Evolutionary conservation across 2,888 invertebrate species (phyloP), one percentile per base, ranked within the genome.

Genomic region (Geophilus truncorum): DNA sequence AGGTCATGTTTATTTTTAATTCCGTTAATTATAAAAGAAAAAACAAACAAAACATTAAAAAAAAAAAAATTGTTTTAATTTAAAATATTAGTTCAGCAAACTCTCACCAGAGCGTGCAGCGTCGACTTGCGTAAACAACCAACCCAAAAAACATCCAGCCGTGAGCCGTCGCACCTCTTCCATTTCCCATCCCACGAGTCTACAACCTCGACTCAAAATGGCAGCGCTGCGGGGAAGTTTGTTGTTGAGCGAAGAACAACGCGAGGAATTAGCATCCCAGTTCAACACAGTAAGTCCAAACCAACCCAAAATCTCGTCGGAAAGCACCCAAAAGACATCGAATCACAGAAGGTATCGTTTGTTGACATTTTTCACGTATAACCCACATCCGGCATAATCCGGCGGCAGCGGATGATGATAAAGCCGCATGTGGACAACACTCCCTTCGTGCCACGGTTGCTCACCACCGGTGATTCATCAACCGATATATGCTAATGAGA

Each of bases 221-320:
- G 80, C 80, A 75, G 30, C 80, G 36, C n/a, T 34, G 23, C 30
- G 82, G 77, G 78, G 75, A 21, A 82, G 82, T 78, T 78, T 82
- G 15, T 70, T 70, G 87, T 87, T 92, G 86, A 91, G 90, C 82
- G 89, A 90, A 81, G 93, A 93, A 86, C 93, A 93, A 88, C 90
- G 91, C 85, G 88, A 91, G 82, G 94, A 94, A 88, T 91, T 94
- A 85, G 90, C 90, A 85, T 93, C 93, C 88, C 92, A 93, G 86
- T 93, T 93, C 86, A 89, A 90, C 84, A 91, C 91, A 89, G 93
- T 93, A 90, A 90, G 89, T 88, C 9, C 2, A 62, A 62, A n/a
- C n/a, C n/a, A n/a, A n/a, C n/a, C n/a, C n/a, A n/a, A n/a, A n/a
- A n/a, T n/a, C n/a, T 9, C 18, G 9, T 18, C 2, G 4, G 9